Base-by-base conservation (phyloP, 2,797 vertebrate genomes). In the Cynopterus sphinx region DNA sequence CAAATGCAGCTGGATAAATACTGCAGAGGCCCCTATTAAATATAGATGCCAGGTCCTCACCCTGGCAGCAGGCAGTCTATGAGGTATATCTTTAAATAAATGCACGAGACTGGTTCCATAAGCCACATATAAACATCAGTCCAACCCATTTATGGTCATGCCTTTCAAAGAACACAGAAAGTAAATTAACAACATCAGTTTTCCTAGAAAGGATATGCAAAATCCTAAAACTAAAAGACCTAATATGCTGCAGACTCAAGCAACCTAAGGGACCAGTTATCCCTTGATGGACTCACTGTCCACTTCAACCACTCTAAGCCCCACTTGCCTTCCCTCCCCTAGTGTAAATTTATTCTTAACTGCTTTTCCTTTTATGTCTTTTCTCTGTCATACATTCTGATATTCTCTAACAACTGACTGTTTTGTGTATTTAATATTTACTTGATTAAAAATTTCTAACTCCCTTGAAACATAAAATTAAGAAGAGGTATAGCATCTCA, bases 1-100 rank as follows among this genome's bases (percentile, higher is more conserved):
- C 26, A 94, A 96, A 92, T 51, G 11, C 59, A 91, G 83, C 39
- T 96, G 61, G 33, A 74, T 92, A 96, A 89, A 87, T 51, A 94
- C 13, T n/a, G 57, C 63, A 96, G 19, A 90, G 13, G 28, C 28
- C 61, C 24, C 77, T 51, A 87, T 0, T 83, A 26, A 94, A 71
- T 53, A 55, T 11, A 88, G 61, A 91, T 68, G 68, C 21, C 0
- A 53, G 21, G 17, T 87, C 77, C 75, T 87, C 59, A 82, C 13
- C 51, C 63, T 75, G 51, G 39, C 49, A 82, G 28, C 46, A 59
- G 67, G 65, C 12, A 79, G 55, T 51, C 43, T 85, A 9, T 41
- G 26, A 22, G 36, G 11, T n/a, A 21, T 71, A n/a, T 21, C 24
- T 95, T 87, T 87, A 94, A 92, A 87, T 81, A 36, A 95, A 77